A percentile compares a stretch with the other conserved stretches of the same genome.
Conservation (phyloP, 2,888 invertebrate species). For the Nesidiocoris tenuis region DNA sequence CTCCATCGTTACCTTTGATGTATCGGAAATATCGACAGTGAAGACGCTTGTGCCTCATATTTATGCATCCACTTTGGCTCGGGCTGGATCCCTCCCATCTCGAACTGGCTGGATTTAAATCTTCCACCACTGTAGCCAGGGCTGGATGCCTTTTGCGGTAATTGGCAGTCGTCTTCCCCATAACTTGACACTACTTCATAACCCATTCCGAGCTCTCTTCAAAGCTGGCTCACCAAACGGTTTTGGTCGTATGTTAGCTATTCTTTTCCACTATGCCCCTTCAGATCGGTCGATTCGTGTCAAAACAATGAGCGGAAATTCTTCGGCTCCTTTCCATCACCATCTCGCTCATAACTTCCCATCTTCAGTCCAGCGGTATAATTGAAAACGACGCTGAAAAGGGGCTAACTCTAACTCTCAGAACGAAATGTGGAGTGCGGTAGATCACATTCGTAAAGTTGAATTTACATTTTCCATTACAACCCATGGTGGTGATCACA, state of each 20-base stretch:
- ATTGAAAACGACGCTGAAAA: too few species aligned
- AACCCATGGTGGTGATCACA: too few species aligned
- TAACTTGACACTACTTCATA: slow-evolving; percentile 29
- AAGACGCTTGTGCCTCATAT: neutral
- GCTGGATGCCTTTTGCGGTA: slow-evolving; percentile 5
- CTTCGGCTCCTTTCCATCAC: neutral
- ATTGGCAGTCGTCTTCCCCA: slow-evolving; percentile 14
- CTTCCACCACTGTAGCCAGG: too few species aligned
- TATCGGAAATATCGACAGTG: neutral
- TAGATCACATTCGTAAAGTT: too few species aligned
- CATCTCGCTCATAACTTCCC: neutral
- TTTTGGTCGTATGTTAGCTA: neutral
- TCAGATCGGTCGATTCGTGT: neutral
- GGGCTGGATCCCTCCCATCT: neutral
- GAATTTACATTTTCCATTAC: too few species aligned
- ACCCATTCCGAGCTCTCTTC: neutral
- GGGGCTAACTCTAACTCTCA: too few species aligned
- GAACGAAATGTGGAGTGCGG: too few species aligned
- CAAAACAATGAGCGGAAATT: neutral
- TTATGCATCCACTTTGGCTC: neutral
- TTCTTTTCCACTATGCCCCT: neutral
- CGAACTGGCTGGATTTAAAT: neutral
- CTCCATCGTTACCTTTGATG: neutral
- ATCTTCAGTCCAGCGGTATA: too few species aligned
- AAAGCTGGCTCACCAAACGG: neutral